Evolutionary conservation across 2,888 invertebrate species (phyloP).

Genomic region (Sesia apiformis): DNA sequence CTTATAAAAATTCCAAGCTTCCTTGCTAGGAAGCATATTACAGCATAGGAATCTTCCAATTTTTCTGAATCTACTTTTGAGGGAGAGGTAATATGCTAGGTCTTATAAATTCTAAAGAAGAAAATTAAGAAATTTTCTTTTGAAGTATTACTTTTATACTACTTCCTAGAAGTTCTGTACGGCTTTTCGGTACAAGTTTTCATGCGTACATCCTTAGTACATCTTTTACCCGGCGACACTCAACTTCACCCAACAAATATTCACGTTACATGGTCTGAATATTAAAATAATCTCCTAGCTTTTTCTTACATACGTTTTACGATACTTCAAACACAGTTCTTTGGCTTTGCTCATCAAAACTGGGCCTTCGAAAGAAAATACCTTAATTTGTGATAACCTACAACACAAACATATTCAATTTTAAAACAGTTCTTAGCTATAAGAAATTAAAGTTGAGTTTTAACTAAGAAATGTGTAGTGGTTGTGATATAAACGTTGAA

Average conservation of each 20-base stretch:
- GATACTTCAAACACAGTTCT: constrained; percentile 45
- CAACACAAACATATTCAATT: not conserved
- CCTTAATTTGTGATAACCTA: constrained; percentile 7
- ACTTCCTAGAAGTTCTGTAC: too few relatives aligned
- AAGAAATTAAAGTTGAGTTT: constrained; percentile 18
- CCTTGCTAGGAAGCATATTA: too few relatives aligned
- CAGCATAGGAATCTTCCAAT: too few relatives aligned
- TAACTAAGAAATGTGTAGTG: constrained; percentile 4
- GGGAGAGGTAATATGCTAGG: too few relatives aligned
- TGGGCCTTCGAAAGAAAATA: constrained; percentile 33
- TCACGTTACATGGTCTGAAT: constrained; percentile 48
- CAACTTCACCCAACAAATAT: constrained; percentile 20
- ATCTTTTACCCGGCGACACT: constrained; percentile 38
- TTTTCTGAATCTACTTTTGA: too few relatives aligned
- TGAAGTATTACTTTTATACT: too few relatives aligned
- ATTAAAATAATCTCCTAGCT: constrained; percentile 47
- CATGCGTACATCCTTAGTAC: not conserved
- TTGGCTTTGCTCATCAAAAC: constrained; percentile 43
- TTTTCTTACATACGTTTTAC: constrained; percentile 34
- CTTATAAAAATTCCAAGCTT: too few relatives aligned
- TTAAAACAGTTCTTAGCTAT: not conserved
- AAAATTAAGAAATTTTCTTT: too few relatives aligned
- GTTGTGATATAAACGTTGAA: constrained; percentile 21
- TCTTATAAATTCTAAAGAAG: too few relatives aligned
- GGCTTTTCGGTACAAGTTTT: too few relatives aligned